These are phyloP conservation scores for Brassicogethes aeneus DNA, from an alignment of 2,888 invertebrate species.

Conservation along the genomic window DNA sequence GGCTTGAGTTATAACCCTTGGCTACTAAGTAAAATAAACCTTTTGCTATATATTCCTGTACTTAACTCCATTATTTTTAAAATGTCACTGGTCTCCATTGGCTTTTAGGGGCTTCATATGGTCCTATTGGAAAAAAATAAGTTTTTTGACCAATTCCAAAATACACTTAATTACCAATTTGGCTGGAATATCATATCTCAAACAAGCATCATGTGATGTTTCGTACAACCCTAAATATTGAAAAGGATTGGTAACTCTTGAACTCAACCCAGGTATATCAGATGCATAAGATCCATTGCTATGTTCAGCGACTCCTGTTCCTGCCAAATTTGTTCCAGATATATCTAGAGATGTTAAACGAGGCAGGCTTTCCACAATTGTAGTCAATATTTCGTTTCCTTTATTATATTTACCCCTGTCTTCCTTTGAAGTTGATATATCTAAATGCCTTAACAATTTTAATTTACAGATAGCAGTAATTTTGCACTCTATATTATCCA, in stretches of 20 bases:
- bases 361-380: constrained; percentile 65
- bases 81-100: too few relatives aligned
- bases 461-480: constrained; percentile 53
- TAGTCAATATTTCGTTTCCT: constrained; percentile 63
- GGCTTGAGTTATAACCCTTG: too few relatives aligned
- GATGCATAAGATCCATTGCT: constrained; percentile 38
- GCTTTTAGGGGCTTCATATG: too few relatives aligned
- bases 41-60: too few relatives aligned
- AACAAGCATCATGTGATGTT: constrained; percentile 82
- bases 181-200: constrained; percentile 86
- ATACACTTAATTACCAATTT: constrained; percentile 52
- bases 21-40: too few relatives aligned
- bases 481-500: constrained; percentile 55
- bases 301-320: constrained; percentile 61
- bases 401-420: constrained; percentile 61
- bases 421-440: constrained; percentile 72
- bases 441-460: constrained; percentile 59
- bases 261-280: constrained; percentile 81
- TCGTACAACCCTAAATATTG: constrained; percentile 89
- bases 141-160: too few relatives aligned
- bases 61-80: too few relatives aligned
- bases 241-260: constrained; percentile 65
- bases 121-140: too few relatives aligned
- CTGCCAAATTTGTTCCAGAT: constrained; percentile 92
- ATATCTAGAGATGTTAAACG: constrained; percentile 80